These are phyloP conservation scores for Pelecanoides urinatrix DNA, from an alignment of 2,113 vertebrate species.

Conservation along the genomic window DNA sequence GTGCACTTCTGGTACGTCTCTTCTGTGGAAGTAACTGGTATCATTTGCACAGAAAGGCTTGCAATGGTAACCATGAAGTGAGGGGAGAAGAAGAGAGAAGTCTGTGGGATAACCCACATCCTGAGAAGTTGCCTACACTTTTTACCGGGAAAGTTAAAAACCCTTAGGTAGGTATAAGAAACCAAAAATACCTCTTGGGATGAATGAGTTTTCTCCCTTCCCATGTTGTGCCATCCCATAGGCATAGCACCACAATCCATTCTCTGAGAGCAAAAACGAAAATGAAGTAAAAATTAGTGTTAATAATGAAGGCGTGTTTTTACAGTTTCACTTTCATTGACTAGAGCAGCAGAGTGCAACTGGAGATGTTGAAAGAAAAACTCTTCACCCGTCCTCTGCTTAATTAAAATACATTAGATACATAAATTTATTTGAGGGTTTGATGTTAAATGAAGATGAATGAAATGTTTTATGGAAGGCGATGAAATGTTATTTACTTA, in stretches of 20 bases:
- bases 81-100: background rate
- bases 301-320: conserved; percentile 51
- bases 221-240: background rate
- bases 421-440: conserved; percentile 47
- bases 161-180: background rate
- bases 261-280: background rate
- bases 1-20: background rate
- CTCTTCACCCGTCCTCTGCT: conserved; percentile 34
- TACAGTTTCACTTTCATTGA: conserved; percentile 43
- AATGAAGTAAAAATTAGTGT: conserved; percentile 39
- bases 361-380: conserved; percentile 45
- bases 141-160: background rate
- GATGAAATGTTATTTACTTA: conserved; percentile 43
- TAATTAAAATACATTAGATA: conserved; percentile 67
- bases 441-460: conserved; percentile 67
- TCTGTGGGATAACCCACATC: background rate
- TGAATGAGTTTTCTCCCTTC: background rate
- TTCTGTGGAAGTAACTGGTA: background rate
- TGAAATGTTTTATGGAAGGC: conserved; percentile 45
- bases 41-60: background rate
- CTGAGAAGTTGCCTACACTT: background rate
- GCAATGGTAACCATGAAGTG: background rate
- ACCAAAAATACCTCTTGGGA: background rate
- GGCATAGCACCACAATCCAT: background rate
- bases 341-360: conserved; percentile 48